Percentiles rank a stretch among this genome's conserved stretches.
Conservation (phyloP, 2,113 vertebrate genomes). For the Sorex fumeus region DNA sequence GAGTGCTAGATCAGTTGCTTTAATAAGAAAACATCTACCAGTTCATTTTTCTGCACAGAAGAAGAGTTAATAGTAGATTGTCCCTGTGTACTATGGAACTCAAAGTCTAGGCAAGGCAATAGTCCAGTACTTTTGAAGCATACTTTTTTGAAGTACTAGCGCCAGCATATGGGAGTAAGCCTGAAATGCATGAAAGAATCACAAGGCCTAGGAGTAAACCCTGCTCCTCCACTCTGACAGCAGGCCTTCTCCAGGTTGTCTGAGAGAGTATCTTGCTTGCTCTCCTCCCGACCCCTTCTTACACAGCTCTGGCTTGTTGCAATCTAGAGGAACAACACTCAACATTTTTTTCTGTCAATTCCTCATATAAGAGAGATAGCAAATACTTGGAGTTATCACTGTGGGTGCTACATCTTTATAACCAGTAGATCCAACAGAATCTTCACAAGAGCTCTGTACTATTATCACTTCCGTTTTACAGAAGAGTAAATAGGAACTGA, state of each 20-base stretch:
- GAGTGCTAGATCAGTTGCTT: background rate
- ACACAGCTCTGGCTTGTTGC: background rate
- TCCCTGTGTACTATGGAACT: background rate
- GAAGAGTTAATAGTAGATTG: background rate
- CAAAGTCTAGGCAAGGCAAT: background rate
- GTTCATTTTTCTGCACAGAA: conserved; percentile 36
- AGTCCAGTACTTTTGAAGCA: background rate
- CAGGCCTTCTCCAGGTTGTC: background rate
- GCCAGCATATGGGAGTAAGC: background rate
- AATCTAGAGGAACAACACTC: background rate
- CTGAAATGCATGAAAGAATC: background rate
- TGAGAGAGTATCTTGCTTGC: accelerated
- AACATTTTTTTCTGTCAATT: background rate
- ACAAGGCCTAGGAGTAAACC: background rate
- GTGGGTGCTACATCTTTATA: background rate
- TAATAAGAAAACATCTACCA: background rate
- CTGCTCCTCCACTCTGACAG: background rate
- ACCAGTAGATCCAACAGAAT: background rate
- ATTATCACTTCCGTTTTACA: background rate
- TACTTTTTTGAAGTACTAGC: background rate
- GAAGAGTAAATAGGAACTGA: background rate
- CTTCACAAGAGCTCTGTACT: background rate
- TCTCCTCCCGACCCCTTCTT: background rate
- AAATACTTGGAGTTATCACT: background rate
- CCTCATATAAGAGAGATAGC: background rate